Evolutionary conservation across 1,140 invertebrate genomes (phyloP).

Genomic region (Conus ventricosus): DNA sequence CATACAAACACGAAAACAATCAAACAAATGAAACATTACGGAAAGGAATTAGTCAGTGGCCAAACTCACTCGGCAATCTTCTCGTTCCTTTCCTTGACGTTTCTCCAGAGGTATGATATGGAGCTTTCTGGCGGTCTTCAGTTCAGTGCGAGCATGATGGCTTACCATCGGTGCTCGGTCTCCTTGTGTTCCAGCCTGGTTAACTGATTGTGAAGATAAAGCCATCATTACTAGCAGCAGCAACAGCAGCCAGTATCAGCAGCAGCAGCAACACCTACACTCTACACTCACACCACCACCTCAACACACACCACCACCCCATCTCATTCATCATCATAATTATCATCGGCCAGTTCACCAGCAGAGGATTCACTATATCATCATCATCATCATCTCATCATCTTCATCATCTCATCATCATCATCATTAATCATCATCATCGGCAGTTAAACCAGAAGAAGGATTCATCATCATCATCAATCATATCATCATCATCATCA

Average conservation of each 20-base stretch:
- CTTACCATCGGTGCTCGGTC: neutral
- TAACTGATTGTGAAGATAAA: neutral
- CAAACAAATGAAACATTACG: neutral
- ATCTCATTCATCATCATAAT: no score
- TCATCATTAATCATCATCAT: neutral
- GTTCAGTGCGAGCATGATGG: neutral
- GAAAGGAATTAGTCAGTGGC: no score
- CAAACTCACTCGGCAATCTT: slow-evolving; percentile 46
- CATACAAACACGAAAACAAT: neutral
- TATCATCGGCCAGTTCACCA: no score
- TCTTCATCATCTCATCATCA: no score
- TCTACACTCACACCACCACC: no score
- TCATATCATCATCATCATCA: neutral
- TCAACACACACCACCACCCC: no score
- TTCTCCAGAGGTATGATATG: neutral
- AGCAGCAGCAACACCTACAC: no score
- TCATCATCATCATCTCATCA: no score
- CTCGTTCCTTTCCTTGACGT: slow-evolving; percentile 35
- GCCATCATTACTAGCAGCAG: no score
- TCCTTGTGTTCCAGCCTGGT: neutral
- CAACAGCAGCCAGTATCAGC: no score
- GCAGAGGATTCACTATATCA: no score
- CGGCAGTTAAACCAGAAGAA: neutral
- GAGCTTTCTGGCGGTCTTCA: neutral
- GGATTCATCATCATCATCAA: neutral